Conservation (phyloP, 2,888 invertebrate genomes). For the Cantharis rufa region DNA sequence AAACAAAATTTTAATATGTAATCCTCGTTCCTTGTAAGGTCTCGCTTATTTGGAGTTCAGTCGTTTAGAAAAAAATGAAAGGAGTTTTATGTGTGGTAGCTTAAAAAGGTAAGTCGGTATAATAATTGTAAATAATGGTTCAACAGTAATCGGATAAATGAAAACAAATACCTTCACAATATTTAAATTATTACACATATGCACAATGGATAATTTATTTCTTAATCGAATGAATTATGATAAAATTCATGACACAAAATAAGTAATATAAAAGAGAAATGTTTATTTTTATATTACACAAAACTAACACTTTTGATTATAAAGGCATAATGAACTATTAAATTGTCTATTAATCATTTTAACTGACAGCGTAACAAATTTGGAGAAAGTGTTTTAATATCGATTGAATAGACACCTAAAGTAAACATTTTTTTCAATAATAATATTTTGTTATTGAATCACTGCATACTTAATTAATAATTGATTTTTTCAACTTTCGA, state of each 20-base stretch:
- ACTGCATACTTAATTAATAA: neutral
- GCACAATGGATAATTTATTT: conserved; percentile 27
- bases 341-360: conserved; percentile 52
- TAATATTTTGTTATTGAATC: neutral
- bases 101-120: neutral
- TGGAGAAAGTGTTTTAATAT: conserved; percentile 46
- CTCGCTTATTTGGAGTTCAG: neutral
- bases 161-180: neutral
- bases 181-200: neutral
- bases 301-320: conserved; percentile 48
- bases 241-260: conserved; percentile 31
- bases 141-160: neutral
- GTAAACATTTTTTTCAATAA: conserved; percentile 38
- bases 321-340: conserved; percentile 52
- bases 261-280: conserved; percentile 38
- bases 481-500: neutral
- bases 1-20: neutral
- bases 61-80: neutral
- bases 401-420: conserved; percentile 36
- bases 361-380: conserved; percentile 51
- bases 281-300: conserved; percentile 53
- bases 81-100: neutral
- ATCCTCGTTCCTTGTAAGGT: neutral
- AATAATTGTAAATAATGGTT: neutral
- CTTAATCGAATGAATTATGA: conserved; percentile 26